Base-by-base conservation (phyloP, 2,113 vertebrate species). In the Eudyptes chrysolophus region DNA sequence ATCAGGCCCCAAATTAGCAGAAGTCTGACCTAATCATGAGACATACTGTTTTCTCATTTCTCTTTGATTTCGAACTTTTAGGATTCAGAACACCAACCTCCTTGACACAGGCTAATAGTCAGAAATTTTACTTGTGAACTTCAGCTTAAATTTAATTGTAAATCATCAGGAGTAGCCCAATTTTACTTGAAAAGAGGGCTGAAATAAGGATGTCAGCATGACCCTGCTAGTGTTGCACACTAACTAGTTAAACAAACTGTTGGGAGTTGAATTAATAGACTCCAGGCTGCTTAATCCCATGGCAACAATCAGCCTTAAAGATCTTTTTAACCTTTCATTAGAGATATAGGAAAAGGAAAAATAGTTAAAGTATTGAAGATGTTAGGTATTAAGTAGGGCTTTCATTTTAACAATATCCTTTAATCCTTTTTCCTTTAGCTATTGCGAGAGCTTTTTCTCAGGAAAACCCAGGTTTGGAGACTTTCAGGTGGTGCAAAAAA, bases 321-420 rank as follows among this genome's bases (percentile, higher is more conserved):
- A 94, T 97, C 92, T 96, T 94, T 82, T 77, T 64, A 94, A 94
- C 92, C 68, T 95, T 87, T 84, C 76, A 66, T 94, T 94, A 86
- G 26, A 94, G 55, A 71, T 42, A 60, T 0, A 86, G 68, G 82
- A 20, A 83, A 93, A 74, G 26, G 38, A 68, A 91, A 97, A 93
- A 49, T 9, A 69, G 58, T 81, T 94, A 62, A 92, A 84, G 46
- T 83, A 77, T 77, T 49, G 68, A 88, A 70, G 71, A 86, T 75
- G 24, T 57, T 77, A 8, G 71, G 49, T 74, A 38, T 58, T 66
- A 92, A 94, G 51, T 40, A 86, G 46, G 32, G 42, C 29, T 94
- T 94, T 86, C 13, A 81, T 80, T 95, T 96, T 58, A 86, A 94
- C 74, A 66, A 51, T 72, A 87, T 65, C 44, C 29, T 44, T 94